phyloP scores from a whole-genome alignment of 2,797 vertebrate species.

The Lepilemur ruficaudatus region DNA sequence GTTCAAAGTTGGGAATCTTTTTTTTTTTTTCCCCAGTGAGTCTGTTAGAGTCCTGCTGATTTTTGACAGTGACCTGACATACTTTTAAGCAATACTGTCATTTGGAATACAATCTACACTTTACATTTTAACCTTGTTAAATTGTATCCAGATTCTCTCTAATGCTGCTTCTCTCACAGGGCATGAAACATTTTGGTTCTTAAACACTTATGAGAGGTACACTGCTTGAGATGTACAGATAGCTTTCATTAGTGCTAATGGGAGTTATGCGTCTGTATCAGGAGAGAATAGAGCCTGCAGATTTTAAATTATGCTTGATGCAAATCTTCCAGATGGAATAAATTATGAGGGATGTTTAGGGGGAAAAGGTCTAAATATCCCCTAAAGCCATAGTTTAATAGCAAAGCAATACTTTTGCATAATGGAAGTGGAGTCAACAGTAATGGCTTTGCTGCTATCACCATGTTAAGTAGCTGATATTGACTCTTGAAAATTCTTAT shows the following conservation, averaged over 20 bases:
- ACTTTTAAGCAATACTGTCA: conserved; percentile 20
- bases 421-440: not conserved
- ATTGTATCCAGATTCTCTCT: conserved; percentile 11
- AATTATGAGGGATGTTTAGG: conserved; percentile 36
- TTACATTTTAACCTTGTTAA: conserved; percentile 53
- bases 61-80: not conserved
- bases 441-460: conserved; percentile 9
- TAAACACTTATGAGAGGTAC: not conserved
- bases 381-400: conserved; percentile 57
- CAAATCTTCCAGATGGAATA: conserved; percentile 62
- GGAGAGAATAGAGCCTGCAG: conserved; percentile 38
- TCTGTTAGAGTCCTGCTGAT: not conserved
- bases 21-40: rapidly evolving
- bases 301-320: conserved; percentile 52
- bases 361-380: not conserved
- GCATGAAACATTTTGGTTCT: conserved; percentile 31
- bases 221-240: conserved; percentile 31
- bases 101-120: not conserved
- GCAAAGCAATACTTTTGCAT: not conserved
- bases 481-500: conserved; percentile 54
- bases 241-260: conserved; percentile 59
- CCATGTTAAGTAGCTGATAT: conserved; percentile 43
- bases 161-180: not conserved
- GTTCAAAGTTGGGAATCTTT: conserved; percentile 27
- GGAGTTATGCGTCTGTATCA: not conserved